These are phyloP conservation scores for Perca schrenkii DNA, from an alignment of 2,113 vertebrate genomes.

Conservation along the genomic window DNA sequence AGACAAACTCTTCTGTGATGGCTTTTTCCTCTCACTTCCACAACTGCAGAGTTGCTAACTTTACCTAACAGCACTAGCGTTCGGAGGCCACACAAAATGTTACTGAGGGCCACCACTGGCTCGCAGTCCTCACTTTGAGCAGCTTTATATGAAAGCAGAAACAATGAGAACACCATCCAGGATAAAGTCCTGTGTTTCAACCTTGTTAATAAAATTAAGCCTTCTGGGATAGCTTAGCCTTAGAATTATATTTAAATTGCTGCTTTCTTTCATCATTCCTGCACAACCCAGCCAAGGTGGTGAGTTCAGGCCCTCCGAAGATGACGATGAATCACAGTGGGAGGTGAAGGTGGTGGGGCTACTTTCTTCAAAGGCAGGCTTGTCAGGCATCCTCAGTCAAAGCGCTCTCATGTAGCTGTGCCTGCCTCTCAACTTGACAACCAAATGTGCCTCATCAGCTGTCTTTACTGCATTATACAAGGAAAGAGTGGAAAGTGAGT, in stretches of 20 bases:
- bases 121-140: too few species aligned
- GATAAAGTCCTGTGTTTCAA: neutral
- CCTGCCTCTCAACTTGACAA: constrained; percentile 60
- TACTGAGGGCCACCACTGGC: too few species aligned
- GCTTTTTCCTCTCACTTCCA: too few species aligned
- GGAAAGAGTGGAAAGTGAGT: constrained; percentile 44
- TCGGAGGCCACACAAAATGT: too few species aligned
- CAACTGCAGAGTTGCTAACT: too few species aligned
- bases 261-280: constrained; percentile 23
- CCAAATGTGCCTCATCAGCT: constrained; percentile 72
- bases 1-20: too few species aligned
- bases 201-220: neutral
- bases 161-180: neutral
- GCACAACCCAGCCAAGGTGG: neutral
- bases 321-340: neutral
- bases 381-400: constrained; percentile 49
- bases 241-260: constrained; percentile 3
- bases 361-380: constrained; percentile 50
- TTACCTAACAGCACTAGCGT: too few species aligned
- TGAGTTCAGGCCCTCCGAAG: neutral
- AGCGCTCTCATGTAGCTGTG: constrained; percentile 44
- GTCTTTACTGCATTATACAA: constrained; percentile 71
- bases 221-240: neutral
- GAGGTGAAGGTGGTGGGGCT: constrained; percentile 24
- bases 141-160: neutral